phyloP scores from a whole-genome alignment of 1,140 invertebrate genomes.

The Diachasmimorpha longicaudata region DNA sequence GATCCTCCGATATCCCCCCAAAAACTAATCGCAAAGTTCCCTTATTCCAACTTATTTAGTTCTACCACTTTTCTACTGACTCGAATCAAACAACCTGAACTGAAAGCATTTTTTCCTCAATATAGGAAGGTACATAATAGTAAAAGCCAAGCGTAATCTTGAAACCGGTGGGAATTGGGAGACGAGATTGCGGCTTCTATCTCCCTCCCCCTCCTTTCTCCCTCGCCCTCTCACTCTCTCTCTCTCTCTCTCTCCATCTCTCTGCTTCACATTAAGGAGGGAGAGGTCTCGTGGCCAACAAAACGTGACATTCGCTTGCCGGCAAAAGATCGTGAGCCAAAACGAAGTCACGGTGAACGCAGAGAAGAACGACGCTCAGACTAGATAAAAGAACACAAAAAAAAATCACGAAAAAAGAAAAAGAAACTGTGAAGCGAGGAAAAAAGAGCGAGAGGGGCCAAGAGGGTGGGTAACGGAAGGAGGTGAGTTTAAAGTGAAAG shows the following conservation, averaged over 20 bases:
- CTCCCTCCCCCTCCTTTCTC: not conserved
- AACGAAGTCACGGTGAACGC: slow-evolving; percentile 24
- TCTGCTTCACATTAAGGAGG: not conserved
- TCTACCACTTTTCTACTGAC: too few relatives aligned
- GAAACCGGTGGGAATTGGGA: not conserved
- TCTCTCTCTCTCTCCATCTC: not conserved
- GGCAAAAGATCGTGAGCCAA: slow-evolving; percentile 20
- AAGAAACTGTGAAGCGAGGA: not conserved
- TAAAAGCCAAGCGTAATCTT: not conserved
- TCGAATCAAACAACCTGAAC: too few relatives aligned
- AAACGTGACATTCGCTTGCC: slow-evolving; percentile 24
- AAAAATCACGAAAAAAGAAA: not conserved
- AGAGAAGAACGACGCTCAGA: not conserved
- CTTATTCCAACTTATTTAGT: too few relatives aligned
- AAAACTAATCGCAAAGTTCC: too few relatives aligned
- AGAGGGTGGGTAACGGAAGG: not conserved
- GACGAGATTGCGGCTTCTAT: not conserved
- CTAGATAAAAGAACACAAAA: not conserved
- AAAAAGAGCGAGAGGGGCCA: not conserved
- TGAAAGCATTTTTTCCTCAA: not conserved
- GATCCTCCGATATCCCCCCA: too few relatives aligned
- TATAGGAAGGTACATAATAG: not conserved
- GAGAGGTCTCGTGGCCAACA: slow-evolving; percentile 12
- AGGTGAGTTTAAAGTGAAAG: slow-evolving; percentile 2
- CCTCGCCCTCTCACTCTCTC: not conserved